phyloP scores from a whole-genome alignment of 1,140 invertebrate genomes.

The Ostrea edulis region DNA sequence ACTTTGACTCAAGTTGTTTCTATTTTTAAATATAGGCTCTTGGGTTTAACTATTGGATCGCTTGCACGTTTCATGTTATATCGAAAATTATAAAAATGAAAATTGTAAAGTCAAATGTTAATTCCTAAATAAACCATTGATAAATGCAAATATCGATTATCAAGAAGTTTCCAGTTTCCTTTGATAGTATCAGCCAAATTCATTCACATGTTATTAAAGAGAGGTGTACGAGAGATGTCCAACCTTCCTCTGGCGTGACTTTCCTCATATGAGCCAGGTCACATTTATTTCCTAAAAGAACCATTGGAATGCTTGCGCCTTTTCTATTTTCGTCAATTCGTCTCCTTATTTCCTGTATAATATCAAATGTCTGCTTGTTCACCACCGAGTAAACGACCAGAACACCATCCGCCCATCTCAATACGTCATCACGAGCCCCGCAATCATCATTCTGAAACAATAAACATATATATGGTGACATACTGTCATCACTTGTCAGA shows the following conservation, averaged over 20 bases:
- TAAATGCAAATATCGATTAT: too few species aligned
- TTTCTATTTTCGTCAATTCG: constrained; percentile 71
- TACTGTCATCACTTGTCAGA: neutral
- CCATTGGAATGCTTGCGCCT: constrained; percentile 64
- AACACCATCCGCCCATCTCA: constrained; percentile 92
- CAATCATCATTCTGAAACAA: constrained; percentile 65
- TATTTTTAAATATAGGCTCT: too few species aligned
- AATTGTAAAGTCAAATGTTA: too few species aligned
- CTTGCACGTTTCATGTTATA: too few species aligned
- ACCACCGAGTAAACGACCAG: constrained; percentile 96
- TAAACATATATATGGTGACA: too few species aligned
- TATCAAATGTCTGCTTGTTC: constrained; percentile 89
- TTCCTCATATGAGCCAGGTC: constrained; percentile 72
- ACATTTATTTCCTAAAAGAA: constrained; percentile 72
- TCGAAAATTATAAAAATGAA: too few species aligned
- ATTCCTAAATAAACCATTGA: too few species aligned
- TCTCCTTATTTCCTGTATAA: constrained; percentile 61
- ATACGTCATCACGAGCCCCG: constrained; percentile 85
- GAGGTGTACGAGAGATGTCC: neutral
- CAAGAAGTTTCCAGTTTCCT: too few species aligned
- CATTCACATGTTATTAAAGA: too few species aligned
- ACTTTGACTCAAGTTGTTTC: too few species aligned
- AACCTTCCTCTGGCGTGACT: constrained; percentile 71
- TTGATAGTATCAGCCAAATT: too few species aligned
- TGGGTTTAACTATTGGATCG: too few species aligned